phyloP scores from a whole-genome alignment of 2,888 invertebrate genomes.

The Gonocerus acuteangulatus region DNA sequence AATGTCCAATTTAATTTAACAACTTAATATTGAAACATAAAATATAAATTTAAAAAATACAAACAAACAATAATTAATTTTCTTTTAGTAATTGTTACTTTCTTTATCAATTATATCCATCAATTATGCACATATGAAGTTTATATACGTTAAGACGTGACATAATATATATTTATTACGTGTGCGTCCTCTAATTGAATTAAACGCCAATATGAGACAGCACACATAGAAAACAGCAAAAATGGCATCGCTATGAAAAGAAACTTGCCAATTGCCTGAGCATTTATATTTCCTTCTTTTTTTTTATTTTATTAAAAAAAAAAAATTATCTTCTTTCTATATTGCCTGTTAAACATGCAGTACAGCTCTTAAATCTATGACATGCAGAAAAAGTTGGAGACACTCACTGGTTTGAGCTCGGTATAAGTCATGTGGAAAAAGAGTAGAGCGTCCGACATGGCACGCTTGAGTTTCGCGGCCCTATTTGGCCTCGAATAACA shows the following conservation, averaged over 20 bases:
- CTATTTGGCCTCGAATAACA: conserved; percentile 44
- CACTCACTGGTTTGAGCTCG: conserved; percentile 42
- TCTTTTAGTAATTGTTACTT: too few species aligned
- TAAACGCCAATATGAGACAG: conserved; percentile 15
- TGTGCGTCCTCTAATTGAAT: conserved; percentile 15
- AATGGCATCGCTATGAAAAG: conserved; percentile 15
- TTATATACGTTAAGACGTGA: too few species aligned
- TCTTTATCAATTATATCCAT: too few species aligned
- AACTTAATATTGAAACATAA: conserved; percentile 18
- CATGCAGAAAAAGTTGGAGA: not conserved
- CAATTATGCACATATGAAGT: too few species aligned
- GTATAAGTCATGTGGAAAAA: conserved; percentile 44
- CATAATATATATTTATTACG: too few species aligned
- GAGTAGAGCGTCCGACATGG: conserved; percentile 43
- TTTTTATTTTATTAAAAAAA: not conserved
- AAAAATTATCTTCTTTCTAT: not conserved
- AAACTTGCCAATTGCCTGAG: conserved; percentile 19
- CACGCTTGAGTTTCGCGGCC: conserved; percentile 44
- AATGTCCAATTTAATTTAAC: conserved; percentile 21
- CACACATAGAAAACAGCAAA: conserved; percentile 9
- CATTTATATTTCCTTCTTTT: not conserved
- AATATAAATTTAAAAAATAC: conserved; percentile 14
- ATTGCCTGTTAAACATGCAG: not conserved
- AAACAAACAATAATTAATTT: too few species aligned
- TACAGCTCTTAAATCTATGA: not conserved